Base-by-base conservation (phyloP, 1,140 invertebrate genomes). In the Lerema accius region DNA sequence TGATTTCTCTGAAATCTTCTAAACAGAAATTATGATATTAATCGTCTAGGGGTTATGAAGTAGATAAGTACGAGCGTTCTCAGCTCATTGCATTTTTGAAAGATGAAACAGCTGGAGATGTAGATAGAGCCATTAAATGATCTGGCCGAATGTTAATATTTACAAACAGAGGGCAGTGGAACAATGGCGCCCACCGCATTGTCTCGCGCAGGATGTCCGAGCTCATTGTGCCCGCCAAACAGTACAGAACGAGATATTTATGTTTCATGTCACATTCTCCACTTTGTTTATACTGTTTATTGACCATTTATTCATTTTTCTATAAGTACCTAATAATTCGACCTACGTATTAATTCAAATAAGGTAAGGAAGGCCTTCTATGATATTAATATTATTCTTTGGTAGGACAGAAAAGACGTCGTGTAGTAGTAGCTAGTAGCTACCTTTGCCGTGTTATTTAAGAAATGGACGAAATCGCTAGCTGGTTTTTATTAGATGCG, bases 161-260 rank as follows among this genome's bases (percentile, higher is more conserved):
- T 84, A 82, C 73, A 82, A 86, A 76, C 69, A 76, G 69, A 75
- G 78, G 75, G 78, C 73, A 68, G 61, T 68, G 63, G 71, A 82
- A 89, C 86, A 89, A 89, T 89, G 70, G 79, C 66, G 70, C 75
- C 75, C 76, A 72, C 69, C 70, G 80, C 76, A 89, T 89, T 89
- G 86, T 89, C 74, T 85, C 63, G 67, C 51, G 78, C 83, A 86
- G 86, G 86, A 89, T 87, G 81, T 89, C 80, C 86, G 82, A 84
- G 67, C 73, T 71, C 60, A 89, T 87, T 89, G 86, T 89, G 67
- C 53, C 73, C 55, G 46, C 64, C 71, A 89, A 89, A 87, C 86
- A 87, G 84, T 69, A 84, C 84, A 87, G 84, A 89, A 89, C 86
- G 83, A 84, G 73, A 84, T 84, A 73, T 81, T 70, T 46, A 48